Evolutionary conservation across 2,797 vertebrate genomes (phyloP).

Genomic region (Schizopygopsis malacanthus): DNA sequence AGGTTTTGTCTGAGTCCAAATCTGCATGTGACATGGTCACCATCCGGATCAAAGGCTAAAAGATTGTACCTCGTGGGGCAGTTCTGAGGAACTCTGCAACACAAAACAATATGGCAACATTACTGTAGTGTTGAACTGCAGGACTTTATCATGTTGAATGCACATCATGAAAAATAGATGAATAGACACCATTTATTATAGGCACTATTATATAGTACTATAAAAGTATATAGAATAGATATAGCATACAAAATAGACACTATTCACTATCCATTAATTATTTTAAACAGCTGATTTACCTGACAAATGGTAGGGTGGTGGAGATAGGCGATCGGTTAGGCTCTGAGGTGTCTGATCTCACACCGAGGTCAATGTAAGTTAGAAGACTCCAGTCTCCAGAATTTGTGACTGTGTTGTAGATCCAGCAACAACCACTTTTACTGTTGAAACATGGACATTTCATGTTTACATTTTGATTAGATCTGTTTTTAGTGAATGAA

Average conservation of each 20-base stretch:
- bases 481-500: not conserved
- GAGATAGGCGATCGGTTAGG: slow-evolving; percentile 24
- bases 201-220: too few relatives aligned
- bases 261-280: not conserved
- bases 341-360: slow-evolving; percentile 16
- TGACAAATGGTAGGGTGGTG: slow-evolving; percentile 2
- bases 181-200: not conserved
- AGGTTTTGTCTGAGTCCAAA: slow-evolving; percentile 20
- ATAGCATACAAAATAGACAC: too few relatives aligned
- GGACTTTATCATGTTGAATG: not conserved
- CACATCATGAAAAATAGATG: not conserved
- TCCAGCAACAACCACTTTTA: not conserved
- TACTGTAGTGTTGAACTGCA: not conserved
- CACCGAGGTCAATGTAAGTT: slow-evolving; percentile 16
- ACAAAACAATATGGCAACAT: not conserved
- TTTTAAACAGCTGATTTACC: not conserved
- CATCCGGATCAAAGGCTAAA: slow-evolving; percentile 73
- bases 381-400: not conserved
- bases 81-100: slow-evolving; percentile 72
- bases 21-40: slow-evolving; percentile 68
- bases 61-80: slow-evolving; percentile 65
- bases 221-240: too few relatives aligned
- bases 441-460: slow-evolving; percentile 37
- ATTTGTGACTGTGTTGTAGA: not conserved
- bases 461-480: not conserved